Evolutionary conservation across 2,113 vertebrate species (phyloP).

Genomic region (Corythornis madagascariensis): DNA sequence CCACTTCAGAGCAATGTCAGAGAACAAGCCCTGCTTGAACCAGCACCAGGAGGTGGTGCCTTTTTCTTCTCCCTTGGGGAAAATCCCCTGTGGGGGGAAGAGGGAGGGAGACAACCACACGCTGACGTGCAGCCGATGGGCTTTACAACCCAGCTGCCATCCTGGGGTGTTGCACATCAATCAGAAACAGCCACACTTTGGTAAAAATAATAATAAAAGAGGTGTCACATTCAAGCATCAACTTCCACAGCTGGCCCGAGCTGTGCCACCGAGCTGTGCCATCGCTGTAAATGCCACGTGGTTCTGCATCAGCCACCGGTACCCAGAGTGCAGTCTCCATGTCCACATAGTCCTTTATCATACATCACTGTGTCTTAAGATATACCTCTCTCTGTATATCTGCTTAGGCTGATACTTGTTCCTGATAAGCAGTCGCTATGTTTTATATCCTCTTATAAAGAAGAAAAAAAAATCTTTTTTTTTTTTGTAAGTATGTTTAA

Average conservation of each 20-base stretch:
- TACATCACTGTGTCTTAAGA: constrained; percentile 72
- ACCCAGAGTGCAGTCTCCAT: constrained; percentile 22
- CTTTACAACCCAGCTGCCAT: neutral
- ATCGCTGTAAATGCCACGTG: constrained; percentile 41
- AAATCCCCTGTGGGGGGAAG: accelerated
- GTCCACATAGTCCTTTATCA: constrained; percentile 18
- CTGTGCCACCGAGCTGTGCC: constrained; percentile 23
- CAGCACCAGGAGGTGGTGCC: accelerated
- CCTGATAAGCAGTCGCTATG: constrained; percentile 86
- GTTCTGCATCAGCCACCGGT: constrained; percentile 17
- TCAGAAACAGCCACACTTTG: neutral
- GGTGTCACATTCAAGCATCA: neutral
- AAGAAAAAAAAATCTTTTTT: constrained; percentile 75
- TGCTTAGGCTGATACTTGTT: constrained; percentile 76
- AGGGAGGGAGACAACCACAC: neutral
- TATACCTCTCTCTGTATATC: constrained; percentile 73
- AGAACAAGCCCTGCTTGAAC: neutral
- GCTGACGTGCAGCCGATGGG: neutral
- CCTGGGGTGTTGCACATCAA: neutral
- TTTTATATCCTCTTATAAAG: constrained; percentile 90
- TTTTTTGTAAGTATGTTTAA: constrained; percentile 97
- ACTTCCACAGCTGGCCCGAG: neutral
- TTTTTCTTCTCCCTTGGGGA: neutral
- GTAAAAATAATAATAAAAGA: neutral
- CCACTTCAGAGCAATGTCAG: neutral